These are phyloP conservation scores for Pelmatolapia mariae DNA, from an alignment of 2,113 vertebrate genomes.

Conservation along the genomic window DNA sequence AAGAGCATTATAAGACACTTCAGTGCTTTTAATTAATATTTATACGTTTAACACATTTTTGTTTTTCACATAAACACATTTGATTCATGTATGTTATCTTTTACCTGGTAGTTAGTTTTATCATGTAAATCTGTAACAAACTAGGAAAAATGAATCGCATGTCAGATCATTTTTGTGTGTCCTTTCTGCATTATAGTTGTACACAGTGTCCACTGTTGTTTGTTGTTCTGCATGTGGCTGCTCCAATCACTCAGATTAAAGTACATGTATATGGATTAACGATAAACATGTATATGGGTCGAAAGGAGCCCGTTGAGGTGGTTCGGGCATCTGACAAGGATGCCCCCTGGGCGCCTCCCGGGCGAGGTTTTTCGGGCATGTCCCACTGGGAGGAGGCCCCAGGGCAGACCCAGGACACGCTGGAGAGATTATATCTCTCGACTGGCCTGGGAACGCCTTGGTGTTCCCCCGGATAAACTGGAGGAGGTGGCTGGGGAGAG, in stretches of 20 bases:
- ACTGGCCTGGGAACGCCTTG: rapidly evolving
- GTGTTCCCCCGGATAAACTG: neutral
- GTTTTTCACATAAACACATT: rapidly evolving
- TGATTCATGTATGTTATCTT: neutral
- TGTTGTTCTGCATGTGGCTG: neutral
- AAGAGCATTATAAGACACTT: neutral
- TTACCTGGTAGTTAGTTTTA: neutral
- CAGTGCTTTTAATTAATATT: neutral
- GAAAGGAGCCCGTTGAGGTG: neutral
- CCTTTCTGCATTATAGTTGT: neutral
- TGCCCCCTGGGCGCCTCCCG: neutral
- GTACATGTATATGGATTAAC: neutral
- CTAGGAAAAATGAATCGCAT: neutral
- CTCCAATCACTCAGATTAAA: neutral
- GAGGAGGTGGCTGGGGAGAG: neutral
- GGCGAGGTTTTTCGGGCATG: rapidly evolving
- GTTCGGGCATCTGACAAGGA: neutral
- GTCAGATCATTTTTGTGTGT: neutral
- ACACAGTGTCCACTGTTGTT: neutral
- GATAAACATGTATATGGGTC: neutral
- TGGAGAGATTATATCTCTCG: neutral
- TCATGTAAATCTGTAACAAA: rapidly evolving
- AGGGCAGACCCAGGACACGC: rapidly evolving
- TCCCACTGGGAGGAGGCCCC: rapidly evolving
- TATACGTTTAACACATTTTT: neutral